Conservation (phyloP, 1,140 invertebrate species). For the Drosophila chauvacae region DNA sequence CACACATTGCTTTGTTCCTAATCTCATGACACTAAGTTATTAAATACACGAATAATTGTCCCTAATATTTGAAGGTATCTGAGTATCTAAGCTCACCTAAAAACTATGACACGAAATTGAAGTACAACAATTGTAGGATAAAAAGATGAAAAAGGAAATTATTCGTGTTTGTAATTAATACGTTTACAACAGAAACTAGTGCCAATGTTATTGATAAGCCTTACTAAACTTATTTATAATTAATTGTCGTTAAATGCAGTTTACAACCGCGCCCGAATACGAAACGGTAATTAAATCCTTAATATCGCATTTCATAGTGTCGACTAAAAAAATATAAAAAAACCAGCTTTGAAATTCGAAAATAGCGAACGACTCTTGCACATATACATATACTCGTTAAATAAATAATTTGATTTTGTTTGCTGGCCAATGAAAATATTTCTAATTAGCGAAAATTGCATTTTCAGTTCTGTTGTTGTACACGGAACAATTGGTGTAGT, state of each 20-base stretch:
- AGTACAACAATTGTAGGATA: too few species aligned
- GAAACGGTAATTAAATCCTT: constrained; percentile 84
- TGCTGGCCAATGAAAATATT: constrained; percentile 70
- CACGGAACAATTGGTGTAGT: constrained; percentile 54
- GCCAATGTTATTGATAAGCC: constrained; percentile 37
- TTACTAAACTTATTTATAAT: constrained; percentile 73
- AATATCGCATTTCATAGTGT: constrained; percentile 53
- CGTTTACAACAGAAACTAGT: not conserved
- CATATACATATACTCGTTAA: constrained; percentile 43
- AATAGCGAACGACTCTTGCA: constrained; percentile 49
- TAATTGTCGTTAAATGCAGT: constrained; percentile 82
- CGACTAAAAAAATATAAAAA: constrained; percentile 28
- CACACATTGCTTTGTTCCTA: constrained; percentile 32
- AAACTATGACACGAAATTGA: not conserved
- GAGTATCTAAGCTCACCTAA: not conserved
- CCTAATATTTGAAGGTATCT: too few species aligned
- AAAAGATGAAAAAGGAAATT: not conserved
- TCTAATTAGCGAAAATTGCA: constrained; percentile 75
- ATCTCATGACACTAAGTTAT: constrained; percentile 26
- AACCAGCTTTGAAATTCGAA: constrained; percentile 20
- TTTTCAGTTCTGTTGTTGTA: constrained; percentile 58
- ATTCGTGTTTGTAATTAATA: constrained; percentile 35
- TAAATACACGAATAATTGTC: constrained; percentile 2
- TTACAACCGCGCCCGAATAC: constrained; percentile 83
- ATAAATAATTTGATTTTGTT: constrained; percentile 74